Conservation (phyloP, 2,888 invertebrate genomes). For the Ochropleura plecta region DNA sequence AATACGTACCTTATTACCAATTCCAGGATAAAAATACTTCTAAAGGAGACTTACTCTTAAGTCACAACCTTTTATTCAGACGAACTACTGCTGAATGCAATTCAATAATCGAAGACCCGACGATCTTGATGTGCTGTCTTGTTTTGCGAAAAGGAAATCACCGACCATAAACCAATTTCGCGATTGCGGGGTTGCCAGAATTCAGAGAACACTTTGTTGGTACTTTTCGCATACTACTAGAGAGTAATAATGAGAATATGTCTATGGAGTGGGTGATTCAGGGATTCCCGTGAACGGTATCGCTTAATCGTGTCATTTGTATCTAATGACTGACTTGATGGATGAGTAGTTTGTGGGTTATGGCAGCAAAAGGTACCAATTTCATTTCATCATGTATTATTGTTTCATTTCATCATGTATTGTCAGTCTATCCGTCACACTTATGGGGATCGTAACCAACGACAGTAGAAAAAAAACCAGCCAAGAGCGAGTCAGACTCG, state of each 20-base stretch:
- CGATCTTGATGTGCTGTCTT: neutral
- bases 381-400: neutral
- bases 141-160: conserved; percentile 17
- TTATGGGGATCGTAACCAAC: neutral
- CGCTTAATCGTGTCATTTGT: neutral
- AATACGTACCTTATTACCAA: conserved; percentile 15
- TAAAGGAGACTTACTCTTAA: neutral
- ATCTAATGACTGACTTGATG: neutral
- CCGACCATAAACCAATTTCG: conserved; percentile 46
- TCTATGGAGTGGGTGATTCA: conserved; percentile 6
- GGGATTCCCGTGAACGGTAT: conserved; percentile 12
- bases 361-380: neutral
- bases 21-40: neutral
- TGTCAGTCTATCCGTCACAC: neutral
- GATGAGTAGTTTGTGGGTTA: neutral
- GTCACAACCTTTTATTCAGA: conserved; percentile 15
- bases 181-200: conserved; percentile 28
- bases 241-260: neutral
- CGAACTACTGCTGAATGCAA: conserved; percentile 8
- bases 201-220: neutral
- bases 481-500: too few relatives aligned
- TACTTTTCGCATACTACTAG: neutral
- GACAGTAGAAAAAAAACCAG: neutral
- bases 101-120: neutral
- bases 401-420: neutral